Evolutionary conservation across 2,888 invertebrate species (phyloP).

Genomic region (Liopterus haemorrhoidalis): DNA sequence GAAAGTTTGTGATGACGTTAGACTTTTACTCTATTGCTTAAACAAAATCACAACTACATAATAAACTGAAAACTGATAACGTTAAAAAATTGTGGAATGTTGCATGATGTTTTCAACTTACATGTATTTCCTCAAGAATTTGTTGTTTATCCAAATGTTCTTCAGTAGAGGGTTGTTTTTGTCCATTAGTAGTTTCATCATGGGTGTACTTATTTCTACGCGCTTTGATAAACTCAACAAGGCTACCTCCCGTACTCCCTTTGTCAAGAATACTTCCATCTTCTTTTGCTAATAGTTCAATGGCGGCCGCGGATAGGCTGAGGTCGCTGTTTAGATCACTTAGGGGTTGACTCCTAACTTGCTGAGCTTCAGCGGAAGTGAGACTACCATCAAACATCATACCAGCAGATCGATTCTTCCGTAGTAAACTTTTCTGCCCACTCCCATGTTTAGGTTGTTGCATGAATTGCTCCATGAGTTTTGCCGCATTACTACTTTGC

Average conservation of each 20-base stretch:
- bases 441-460: conserved; percentile 40
- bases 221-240: conserved; percentile 45
- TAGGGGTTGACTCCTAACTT: conserved; percentile 49
- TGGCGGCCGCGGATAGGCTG: conserved; percentile 38
- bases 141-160: conserved; percentile 64
- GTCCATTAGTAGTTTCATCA: conserved; percentile 29
- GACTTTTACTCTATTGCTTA: too few species aligned
- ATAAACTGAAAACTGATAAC: neutral
- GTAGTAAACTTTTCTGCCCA: conserved; percentile 45
- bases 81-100: conserved; percentile 9
- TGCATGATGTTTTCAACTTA: conserved; percentile 31
- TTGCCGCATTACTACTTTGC: conserved; percentile 45
- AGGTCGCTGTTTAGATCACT: conserved; percentile 32
- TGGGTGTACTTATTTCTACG: conserved; percentile 40
- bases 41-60: neutral
- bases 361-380: conserved; percentile 55
- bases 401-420: conserved; percentile 50
- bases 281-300: conserved; percentile 47
- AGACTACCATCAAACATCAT: conserved; percentile 49
- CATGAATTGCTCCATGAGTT: conserved; percentile 45
- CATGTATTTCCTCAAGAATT: conserved; percentile 61
- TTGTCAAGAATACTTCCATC: conserved; percentile 48
- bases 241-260: conserved; percentile 43
- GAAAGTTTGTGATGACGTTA: too few species aligned
- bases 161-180: conserved; percentile 42